A percentile compares a stretch with the other conserved stretches of the same genome.
Evolutionary conservation across 1,140 invertebrate species (phyloP).

Genomic region (Latrodectus geometricus): DNA sequence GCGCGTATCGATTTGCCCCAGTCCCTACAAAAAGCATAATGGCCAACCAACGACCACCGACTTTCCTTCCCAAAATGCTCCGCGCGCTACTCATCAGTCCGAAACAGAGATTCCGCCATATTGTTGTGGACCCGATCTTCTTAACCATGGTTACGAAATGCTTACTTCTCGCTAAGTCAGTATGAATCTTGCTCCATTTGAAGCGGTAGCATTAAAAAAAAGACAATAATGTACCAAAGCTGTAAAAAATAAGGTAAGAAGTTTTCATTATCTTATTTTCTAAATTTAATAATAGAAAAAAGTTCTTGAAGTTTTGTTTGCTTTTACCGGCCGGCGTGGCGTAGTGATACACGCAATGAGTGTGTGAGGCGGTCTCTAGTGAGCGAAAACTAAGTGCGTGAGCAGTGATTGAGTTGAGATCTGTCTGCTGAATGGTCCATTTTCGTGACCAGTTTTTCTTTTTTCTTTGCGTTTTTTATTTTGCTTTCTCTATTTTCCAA

Average conservation of each 20-base stretch:
- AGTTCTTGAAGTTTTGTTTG: constrained; percentile 37
- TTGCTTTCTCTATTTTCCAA: not conserved
- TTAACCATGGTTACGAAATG: not conserved
- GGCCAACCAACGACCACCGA: constrained; percentile 48
- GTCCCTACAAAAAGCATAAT: constrained; percentile 44
- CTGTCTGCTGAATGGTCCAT: constrained; percentile 10
- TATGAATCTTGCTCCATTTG: not conserved
- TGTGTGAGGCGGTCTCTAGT: constrained; percentile 32
- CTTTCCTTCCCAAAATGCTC: constrained; percentile 41
- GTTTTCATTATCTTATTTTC: not conserved
- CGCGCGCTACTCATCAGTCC: constrained; percentile 5
- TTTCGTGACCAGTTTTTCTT: constrained; percentile 12
- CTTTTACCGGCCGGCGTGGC: constrained; percentile 28
- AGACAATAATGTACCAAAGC: not conserved
- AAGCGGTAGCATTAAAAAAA: not conserved
- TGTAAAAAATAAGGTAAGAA: not conserved
- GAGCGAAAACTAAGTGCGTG: constrained; percentile 9
- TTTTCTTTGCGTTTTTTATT: not conserved
- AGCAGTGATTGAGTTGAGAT: constrained; percentile 10
- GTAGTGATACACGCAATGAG: constrained; percentile 44
- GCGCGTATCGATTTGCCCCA: constrained; percentile 50
- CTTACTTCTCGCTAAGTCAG: not conserved
- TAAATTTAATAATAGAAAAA: not conserved
- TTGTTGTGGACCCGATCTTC: constrained; percentile 27
- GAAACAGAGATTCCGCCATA: constrained; percentile 36